Evolutionary conservation across 2,888 invertebrate genomes (phyloP).

Genomic region (Eremobia ochroleuca): DNA sequence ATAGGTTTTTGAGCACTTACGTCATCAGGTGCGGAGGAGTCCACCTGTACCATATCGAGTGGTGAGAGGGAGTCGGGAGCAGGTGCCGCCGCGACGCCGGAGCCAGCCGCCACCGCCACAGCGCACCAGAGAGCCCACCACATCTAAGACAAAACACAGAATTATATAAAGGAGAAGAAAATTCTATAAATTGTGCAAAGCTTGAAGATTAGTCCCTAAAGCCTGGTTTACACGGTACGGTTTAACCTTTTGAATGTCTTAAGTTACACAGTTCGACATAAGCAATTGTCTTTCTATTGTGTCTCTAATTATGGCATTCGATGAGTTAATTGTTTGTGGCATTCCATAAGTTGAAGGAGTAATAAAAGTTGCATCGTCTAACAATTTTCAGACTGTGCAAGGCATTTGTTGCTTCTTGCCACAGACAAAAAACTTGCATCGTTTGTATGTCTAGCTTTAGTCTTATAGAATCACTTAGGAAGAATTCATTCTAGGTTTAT

Average conservation of each 20-base stretch:
- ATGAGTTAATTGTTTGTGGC: neutral
- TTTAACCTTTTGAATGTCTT: too few species aligned
- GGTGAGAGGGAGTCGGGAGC: constrained; percentile 77
- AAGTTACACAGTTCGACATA: too few species aligned
- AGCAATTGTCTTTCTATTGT: too few species aligned
- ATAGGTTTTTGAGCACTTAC: constrained; percentile 73
- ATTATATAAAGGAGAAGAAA: neutral
- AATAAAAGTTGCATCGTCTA: neutral
- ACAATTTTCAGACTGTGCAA: neutral
- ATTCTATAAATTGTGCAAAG: neutral
- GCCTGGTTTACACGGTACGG: too few species aligned
- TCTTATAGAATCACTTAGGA: neutral
- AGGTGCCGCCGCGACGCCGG: constrained; percentile 81
- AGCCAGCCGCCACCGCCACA: constrained; percentile 81
- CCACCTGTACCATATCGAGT: constrained; percentile 85
- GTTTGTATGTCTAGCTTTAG: neutral
- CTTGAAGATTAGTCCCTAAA: neutral
- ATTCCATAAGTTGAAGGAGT: neutral
- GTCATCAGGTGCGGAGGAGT: constrained; percentile 83
- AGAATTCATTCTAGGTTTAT: neutral
- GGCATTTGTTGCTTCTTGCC: neutral
- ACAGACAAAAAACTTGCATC: neutral
- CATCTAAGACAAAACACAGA: constrained; percentile 77
- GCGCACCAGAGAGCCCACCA: constrained; percentile 88
- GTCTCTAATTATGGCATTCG: too few species aligned